Conservation (phyloP, 1,140 invertebrate species). For the Scaptomyza graminum region DNA sequence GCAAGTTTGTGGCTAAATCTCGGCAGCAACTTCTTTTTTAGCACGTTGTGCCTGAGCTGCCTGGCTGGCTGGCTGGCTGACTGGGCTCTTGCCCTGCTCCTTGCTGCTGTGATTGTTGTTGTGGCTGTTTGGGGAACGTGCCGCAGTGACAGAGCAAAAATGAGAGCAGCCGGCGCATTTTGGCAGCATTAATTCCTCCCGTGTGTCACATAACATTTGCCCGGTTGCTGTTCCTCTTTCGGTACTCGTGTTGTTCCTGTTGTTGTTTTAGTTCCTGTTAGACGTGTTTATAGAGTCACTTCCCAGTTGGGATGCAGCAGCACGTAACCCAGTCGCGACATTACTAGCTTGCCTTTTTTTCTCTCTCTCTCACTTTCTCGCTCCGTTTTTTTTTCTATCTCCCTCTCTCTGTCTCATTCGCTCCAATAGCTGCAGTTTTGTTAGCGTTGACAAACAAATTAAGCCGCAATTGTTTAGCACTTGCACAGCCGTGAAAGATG, state of each 20-base stretch:
- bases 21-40: constrained; percentile 32
- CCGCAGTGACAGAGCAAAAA: constrained; percentile 44
- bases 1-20: constrained; percentile 48
- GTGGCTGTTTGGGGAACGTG: constrained; percentile 67
- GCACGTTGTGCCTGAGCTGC: constrained; percentile 15
- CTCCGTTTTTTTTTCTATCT: neutral
- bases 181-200: constrained; percentile 77
- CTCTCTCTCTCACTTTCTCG: neutral
- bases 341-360: neutral
- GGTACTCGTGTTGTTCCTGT: constrained; percentile 5
- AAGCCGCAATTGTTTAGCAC: constrained; percentile 52
- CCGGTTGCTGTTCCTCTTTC: constrained; percentile 12
- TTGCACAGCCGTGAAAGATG: constrained; percentile 24
- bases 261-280: constrained; percentile 27
- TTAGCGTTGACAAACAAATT: constrained; percentile 64
- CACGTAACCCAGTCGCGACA: constrained; percentile 50
- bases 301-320: constrained; percentile 53
- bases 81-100: neutral
- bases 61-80: no score
- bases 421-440: constrained; percentile 25
- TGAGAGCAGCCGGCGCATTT: constrained; percentile 56
- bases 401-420: neutral
- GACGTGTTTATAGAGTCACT: constrained; percentile 72
- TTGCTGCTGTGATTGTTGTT: constrained; percentile 24
- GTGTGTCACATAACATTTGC: constrained; percentile 68